A percentile compares a stretch with the other conserved stretches of the same genome.
These are phyloP conservation scores for Orientallactaga sibirica DNA, from an alignment of 2,797 vertebrate genomes.

Conservation along the genomic window DNA sequence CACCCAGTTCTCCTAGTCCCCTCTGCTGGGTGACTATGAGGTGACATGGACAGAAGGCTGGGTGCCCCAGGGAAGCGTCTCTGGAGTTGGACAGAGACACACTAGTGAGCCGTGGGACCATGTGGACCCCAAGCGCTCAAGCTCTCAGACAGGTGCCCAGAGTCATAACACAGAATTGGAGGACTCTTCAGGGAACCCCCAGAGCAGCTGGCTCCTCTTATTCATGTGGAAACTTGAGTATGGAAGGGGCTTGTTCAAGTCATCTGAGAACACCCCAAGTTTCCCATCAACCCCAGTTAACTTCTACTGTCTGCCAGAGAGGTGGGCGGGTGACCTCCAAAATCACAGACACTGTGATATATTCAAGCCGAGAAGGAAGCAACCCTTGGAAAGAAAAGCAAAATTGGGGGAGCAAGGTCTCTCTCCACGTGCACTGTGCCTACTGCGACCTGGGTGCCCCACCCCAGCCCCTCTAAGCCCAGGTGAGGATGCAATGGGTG, in stretches of 20 bases:
- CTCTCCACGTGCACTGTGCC: slow-evolving; percentile 10
- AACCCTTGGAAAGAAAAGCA: too few relatives aligned
- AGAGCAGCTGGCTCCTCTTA: not conserved
- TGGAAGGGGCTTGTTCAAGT: not conserved
- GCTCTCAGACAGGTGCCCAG: not conserved
- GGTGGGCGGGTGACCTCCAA: not conserved
- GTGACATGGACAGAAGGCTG: not conserved
- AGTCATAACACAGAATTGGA: not conserved
- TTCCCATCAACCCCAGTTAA: not conserved
- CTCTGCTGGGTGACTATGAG: not conserved
- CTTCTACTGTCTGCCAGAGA: not conserved
- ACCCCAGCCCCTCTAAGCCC: not conserved
- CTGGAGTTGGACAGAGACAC: too few relatives aligned
- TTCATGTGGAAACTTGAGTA: not conserved
- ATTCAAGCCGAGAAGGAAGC: not conserved
- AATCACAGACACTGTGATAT: not conserved
- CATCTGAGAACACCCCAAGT: not conserved
- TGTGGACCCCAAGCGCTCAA: too few relatives aligned
- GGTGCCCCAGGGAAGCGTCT: not conserved
- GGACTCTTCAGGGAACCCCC: not conserved
- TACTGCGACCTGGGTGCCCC: not conserved
- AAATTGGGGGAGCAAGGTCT: too few relatives aligned
- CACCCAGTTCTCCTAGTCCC: not conserved
- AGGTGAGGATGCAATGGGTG: not conserved
- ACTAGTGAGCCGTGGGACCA: not conserved